These are phyloP conservation scores for Melanotaenia nigrans DNA, from an alignment of 2,797 vertebrate species.

Conservation along the genomic window DNA sequence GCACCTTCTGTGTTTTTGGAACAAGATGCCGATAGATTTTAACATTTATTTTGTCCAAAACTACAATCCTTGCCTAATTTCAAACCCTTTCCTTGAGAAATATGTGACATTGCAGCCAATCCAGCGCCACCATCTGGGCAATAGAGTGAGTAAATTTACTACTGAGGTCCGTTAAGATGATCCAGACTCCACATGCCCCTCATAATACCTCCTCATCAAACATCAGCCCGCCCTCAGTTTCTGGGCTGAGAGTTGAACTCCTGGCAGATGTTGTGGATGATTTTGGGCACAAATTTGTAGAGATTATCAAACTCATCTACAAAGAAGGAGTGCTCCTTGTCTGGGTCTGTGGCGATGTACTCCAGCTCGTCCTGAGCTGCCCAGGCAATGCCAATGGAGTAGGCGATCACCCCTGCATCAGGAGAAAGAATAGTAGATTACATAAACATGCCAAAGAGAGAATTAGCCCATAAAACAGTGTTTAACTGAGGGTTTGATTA, in stretches of 20 bases:
- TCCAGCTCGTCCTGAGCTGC: constrained; percentile 96
- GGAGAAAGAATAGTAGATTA: constrained; percentile 26
- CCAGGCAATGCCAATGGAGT: constrained; percentile 95
- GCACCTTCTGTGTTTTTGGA: constrained; percentile 20
- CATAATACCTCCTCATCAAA: background rate
- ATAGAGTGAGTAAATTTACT: constrained; percentile 58
- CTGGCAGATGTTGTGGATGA: constrained; percentile 96
- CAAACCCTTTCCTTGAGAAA: constrained; percentile 45
- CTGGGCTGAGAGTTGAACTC: constrained; percentile 98
- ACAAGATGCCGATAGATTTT: constrained; percentile 24
- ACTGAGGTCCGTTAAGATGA: constrained; percentile 39
- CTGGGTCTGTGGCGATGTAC: constrained; percentile 93
- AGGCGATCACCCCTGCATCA: constrained; percentile 91
- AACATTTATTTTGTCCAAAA: constrained; percentile 24
- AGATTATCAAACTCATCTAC: constrained; percentile 98
- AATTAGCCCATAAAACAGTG: background rate
- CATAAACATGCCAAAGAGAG: constrained; percentile 14
- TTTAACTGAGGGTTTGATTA: background rate
- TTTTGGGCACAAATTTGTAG: constrained; percentile 89
- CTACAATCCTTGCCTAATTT: constrained; percentile 38
- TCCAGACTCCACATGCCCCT: constrained; percentile 14
- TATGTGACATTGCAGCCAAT: constrained; percentile 48
- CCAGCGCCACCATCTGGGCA: constrained; percentile 50
- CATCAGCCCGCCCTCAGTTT: constrained; percentile 82
- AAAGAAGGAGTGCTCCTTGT: constrained; percentile 95